Evolutionary conservation across 2,113 vertebrate species (phyloP).

Genomic region (Bagarius yarrelli): DNA sequence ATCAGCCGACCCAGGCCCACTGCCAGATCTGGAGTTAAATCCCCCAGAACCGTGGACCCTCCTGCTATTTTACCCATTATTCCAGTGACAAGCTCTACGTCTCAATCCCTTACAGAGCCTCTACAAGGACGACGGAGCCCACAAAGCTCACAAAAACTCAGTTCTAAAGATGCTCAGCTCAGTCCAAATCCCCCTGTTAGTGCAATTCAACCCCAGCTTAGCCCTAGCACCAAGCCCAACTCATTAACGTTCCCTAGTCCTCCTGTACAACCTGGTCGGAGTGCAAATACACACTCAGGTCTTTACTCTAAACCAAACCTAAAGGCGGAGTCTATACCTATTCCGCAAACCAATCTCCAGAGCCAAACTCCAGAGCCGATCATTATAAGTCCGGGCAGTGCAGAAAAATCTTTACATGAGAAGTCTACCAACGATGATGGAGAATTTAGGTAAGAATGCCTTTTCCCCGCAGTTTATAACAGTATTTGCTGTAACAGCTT

Average conservation of each 20-base stretch:
- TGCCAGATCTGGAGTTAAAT: slow-evolving; percentile 57
- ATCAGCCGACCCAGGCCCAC: slow-evolving; percentile 73
- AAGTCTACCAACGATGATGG: slow-evolving; percentile 53
- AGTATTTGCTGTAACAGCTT: neutral
- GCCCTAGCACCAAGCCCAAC: slow-evolving; percentile 13
- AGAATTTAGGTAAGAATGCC: slow-evolving; percentile 69
- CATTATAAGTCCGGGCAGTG: slow-evolving; percentile 44
- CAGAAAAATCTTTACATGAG: slow-evolving; percentile 42
- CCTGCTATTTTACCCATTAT: slow-evolving; percentile 66
- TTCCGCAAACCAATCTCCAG: slow-evolving; percentile 40
- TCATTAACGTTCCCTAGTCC: slow-evolving; percentile 19
- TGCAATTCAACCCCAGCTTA: neutral
- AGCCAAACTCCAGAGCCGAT: slow-evolving; percentile 55
- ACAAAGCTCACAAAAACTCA: slow-evolving; percentile 55
- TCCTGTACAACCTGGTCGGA: slow-evolving; percentile 19
- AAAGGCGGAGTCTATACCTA: slow-evolving; percentile 4
- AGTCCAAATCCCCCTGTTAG: neutral
- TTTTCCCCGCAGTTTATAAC: neutral
- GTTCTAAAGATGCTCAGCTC: slow-evolving; percentile 12
- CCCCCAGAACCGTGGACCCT: slow-evolving; percentile 53
- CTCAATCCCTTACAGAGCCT: slow-evolving; percentile 56
- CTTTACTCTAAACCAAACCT: slow-evolving; percentile 25
- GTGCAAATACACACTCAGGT: slow-evolving; percentile 44
- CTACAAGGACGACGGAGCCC: slow-evolving; percentile 50
- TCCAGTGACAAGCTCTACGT: slow-evolving; percentile 54